phyloP scores from a whole-genome alignment of 1,140 invertebrate genomes.

The Sitophilus oryzae region DNA sequence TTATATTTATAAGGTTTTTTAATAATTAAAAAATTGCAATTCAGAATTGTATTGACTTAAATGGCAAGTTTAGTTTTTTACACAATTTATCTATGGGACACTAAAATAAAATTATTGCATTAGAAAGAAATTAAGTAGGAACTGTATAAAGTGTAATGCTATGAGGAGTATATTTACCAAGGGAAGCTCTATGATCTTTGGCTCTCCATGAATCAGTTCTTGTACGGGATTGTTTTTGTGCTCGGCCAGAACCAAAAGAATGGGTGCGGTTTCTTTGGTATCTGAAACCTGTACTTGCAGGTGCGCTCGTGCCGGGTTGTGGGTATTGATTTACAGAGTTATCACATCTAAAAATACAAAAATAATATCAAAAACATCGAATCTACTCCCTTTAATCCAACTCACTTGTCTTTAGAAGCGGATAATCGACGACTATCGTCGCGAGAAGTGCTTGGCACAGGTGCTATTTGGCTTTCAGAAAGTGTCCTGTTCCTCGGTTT shows the following conservation, averaged over 20 bases:
- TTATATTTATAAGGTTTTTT: too few species aligned
- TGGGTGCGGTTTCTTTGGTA: slow-evolving; percentile 35
- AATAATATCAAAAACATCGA: too few species aligned
- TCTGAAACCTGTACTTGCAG: slow-evolving; percentile 37
- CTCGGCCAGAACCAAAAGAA: slow-evolving; percentile 45
- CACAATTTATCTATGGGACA: too few species aligned
- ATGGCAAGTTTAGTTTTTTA: too few species aligned
- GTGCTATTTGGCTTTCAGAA: slow-evolving; percentile 30
- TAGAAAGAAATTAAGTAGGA: neutral
- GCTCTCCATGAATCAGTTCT: slow-evolving; percentile 39
- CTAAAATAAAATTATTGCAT: too few species aligned
- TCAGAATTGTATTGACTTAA: too few species aligned
- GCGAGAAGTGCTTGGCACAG: slow-evolving; percentile 22
- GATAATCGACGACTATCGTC: slow-evolving; percentile 27
- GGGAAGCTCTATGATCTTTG: slow-evolving; percentile 14
- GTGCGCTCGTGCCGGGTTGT: slow-evolving; percentile 41
- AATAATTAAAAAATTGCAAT: too few species aligned
- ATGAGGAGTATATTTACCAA: neutral
- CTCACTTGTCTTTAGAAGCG: slow-evolving; percentile 25
- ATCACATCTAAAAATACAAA: too few species aligned
- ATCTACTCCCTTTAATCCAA: neutral
- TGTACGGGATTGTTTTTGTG: slow-evolving; percentile 28
- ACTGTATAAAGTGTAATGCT: neutral
- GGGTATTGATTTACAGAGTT: slow-evolving; percentile 20
- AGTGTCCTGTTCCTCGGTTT: slow-evolving; percentile 30